phyloP scores from a whole-genome alignment of 2,888 invertebrate species.

The Trisateles emortualis region DNA sequence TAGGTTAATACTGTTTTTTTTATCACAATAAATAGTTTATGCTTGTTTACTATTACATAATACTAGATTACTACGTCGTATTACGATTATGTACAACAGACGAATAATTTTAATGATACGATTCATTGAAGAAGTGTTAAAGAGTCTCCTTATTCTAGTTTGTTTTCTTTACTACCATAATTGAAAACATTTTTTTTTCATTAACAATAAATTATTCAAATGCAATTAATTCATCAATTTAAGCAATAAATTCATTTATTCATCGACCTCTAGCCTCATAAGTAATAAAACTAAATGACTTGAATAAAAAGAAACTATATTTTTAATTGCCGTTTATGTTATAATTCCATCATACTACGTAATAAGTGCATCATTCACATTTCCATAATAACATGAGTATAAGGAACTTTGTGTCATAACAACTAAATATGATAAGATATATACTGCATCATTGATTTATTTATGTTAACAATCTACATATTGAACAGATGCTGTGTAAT shows the following conservation, averaged over 20 bases:
- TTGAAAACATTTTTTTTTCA: no score
- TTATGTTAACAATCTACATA: constrained; percentile 17
- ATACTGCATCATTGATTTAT: constrained; percentile 7
- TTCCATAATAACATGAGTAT: neutral
- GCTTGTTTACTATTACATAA: no score
- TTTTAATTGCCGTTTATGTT: constrained; percentile 28
- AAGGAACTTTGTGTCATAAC: neutral
- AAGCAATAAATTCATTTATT: no score
- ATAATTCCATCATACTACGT: constrained; percentile 9
- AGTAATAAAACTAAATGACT: neutral
- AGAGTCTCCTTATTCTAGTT: no score
- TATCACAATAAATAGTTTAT: no score
- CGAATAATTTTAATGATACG: no score
- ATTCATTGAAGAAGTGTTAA: no score
- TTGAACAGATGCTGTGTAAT: constrained; percentile 14
- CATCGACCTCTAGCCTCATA: neutral
- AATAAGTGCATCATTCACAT: constrained; percentile 11
- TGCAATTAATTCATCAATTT: no score
- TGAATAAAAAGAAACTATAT: neutral
- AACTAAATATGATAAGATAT: constrained; percentile 36
- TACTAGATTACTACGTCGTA: no score
- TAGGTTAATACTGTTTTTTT: neutral
- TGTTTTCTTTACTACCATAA: no score
- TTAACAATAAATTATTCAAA: no score
- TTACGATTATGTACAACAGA: no score